Base-by-base conservation (phyloP, 2,113 vertebrate species). In the Enhydra lutris region DNA sequence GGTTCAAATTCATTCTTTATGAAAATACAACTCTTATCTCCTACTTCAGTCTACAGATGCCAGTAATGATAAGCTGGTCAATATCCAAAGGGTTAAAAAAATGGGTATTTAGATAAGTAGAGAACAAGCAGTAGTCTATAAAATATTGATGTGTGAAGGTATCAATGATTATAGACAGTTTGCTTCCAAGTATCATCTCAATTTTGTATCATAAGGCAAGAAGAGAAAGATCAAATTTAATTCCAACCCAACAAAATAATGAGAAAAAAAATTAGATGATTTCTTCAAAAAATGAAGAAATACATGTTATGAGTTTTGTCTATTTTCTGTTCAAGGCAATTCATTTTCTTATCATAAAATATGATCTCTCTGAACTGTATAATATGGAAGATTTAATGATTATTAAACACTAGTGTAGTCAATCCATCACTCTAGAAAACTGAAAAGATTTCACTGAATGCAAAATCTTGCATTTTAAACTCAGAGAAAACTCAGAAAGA, bases 321-420 rank as follows among this genome's bases (percentile, higher is more conserved):
- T 5, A 45, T 95, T 97, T 94, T 86, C 73, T 89, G 6, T 84
- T 96, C 69, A 93, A 15, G 83, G 45, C 6, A 96, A 88, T 76
- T 95, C 52, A 67, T 89, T 96, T 89, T 90, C 88, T 71, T 97
- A 81, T 92, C 61, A 74, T 69, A 92, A 97, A 96, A 92, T 36
- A 90, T 18, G 36, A 67, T 83, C 83, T 97, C 55, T 65, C 71
- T 76, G 21, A 96, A n/a, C 45, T 34, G n/a, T 65, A 65, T 84
- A 93, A 95, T 93, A 92, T 45, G 6, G 29, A 80, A 50, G 42
- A 95, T 88, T 82, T 57, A 78, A 34, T 59, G 17, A 55, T 84
- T 84, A 91, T 78, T 95, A 92, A 13, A 97, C 23, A 91, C 11
- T 7, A 4, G n/a, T 57, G 11, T 21, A 65, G 18, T 76, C 50